Conservation (phyloP, 2,113 vertebrate genomes). For the Pogonocichla stellata region DNA sequence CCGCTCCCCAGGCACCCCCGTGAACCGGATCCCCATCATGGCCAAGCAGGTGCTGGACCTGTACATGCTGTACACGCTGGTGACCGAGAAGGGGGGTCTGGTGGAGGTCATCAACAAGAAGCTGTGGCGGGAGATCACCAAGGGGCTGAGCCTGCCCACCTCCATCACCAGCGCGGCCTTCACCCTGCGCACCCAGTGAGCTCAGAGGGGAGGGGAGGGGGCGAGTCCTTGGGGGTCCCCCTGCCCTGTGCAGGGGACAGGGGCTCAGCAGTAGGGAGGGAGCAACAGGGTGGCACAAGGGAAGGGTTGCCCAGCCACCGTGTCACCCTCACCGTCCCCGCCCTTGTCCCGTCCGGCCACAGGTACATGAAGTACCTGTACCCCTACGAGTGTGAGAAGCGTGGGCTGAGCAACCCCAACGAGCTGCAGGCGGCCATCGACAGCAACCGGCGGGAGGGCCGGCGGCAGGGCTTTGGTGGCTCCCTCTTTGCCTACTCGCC, state of each 20-base stretch:
- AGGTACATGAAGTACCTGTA: constrained; percentile 99
- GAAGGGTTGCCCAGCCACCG: fast-evolving
- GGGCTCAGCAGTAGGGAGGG: neutral
- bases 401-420: constrained; percentile 91
- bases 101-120: constrained; percentile 99
- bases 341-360: neutral
- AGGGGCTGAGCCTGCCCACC: constrained; percentile 95
- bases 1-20: constrained; percentile 84
- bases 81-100: constrained; percentile 95
- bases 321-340: fast-evolving
- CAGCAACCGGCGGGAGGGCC: constrained; percentile 92
- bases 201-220: neutral
- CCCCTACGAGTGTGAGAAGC: constrained; percentile 95
- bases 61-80: constrained; percentile 94
- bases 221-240: neutral
- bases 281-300: fast-evolving
- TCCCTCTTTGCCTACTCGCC: constrained; percentile 93
- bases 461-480: constrained; percentile 90
- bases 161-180: constrained; percentile 99
- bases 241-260: fast-evolving
- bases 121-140: constrained; percentile 97
- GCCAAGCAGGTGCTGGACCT: constrained; percentile 97
- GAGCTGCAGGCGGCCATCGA: constrained; percentile 97
- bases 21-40: constrained; percentile 99
- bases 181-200: constrained; percentile 97